Evolutionary conservation across 2,113 vertebrate genomes (phyloP), one percentile per base, ranked within the genome.

Genomic region (Todiramphus saurophagus): DNA sequence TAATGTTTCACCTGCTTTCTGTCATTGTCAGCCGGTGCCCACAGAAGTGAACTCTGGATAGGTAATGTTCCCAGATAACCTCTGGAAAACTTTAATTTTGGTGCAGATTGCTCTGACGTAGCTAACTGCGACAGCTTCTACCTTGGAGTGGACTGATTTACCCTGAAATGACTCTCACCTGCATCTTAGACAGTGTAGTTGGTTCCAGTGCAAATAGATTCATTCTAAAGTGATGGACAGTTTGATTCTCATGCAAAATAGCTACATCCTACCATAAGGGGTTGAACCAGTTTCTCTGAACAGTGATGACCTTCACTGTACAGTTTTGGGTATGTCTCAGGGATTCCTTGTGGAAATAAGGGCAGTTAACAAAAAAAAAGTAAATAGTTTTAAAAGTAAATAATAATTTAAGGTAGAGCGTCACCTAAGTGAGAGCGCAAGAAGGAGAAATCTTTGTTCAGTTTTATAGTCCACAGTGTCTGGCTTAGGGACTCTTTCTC

Each of bases 271-370:
- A 94, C 82, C 68, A 89, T 68, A 95, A 97, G 96, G 97, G 95
- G 93, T 97, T 96, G 97, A 96, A 96, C 97, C 97, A 95, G 95
- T 97, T 98, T 97, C 94, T 98, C 97, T 97, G 92, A 94, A 96
- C 97, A 97, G 98, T 98, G 98, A 97, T 95, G 94, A 93, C 95
- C 76, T 94, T 98, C 97, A 95, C 97, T 98, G 96, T 98, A 93
- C 96, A 97, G 95, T 97, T 97, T 98, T 97, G 98, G 98, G 98
- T 98, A 98, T 97, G 97, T 98, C 98, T 98, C 98, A 98, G 98
- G 98, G 98, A 98, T 98, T 98, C 98, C 98, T 98, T 98, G 97
- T 94, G 97, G 96, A 98, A 98, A 98, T 98, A 98, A 98, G 97
- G 98, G 98, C 98, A 97, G 97, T 98, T 98, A 98, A 96, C 79